A percentile compares a stretch with the other conserved stretches of the same genome.
phyloP scores from a whole-genome alignment of 2,113 vertebrate species.

The Limanda limanda region DNA sequence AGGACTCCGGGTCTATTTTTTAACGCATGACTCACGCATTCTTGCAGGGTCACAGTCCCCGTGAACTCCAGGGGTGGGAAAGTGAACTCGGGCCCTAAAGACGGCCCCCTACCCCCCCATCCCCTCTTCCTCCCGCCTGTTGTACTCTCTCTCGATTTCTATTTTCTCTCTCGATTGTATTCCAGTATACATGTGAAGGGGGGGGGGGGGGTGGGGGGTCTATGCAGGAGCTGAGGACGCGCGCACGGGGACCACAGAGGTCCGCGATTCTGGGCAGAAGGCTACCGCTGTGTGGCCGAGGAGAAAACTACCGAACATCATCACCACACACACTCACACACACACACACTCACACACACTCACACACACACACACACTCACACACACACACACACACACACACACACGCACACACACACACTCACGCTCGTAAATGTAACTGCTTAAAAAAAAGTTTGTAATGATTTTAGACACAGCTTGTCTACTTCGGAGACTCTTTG shows the following conservation, averaged over 20 bases:
- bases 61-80: slow-evolving; percentile 86
- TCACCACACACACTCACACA: background rate
- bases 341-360: too few species aligned
- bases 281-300: slow-evolving; percentile 80
- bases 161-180: slow-evolving; percentile 11
- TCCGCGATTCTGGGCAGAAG: slow-evolving; percentile 59
- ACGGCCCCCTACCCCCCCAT: too few species aligned
- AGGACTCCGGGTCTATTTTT: slow-evolving; percentile 86
- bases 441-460: too few species aligned
- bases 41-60: slow-evolving; percentile 89
- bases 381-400: too few species aligned
- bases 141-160: background rate
- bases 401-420: too few species aligned
- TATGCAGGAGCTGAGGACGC: slow-evolving; percentile 19
- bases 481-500: background rate
- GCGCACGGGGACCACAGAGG: slow-evolving; percentile 20
- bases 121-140: background rate
- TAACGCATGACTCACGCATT: slow-evolving; percentile 92
- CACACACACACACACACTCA: too few species aligned
- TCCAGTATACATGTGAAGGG: background rate
- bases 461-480: too few species aligned
- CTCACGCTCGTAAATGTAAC: too few species aligned
- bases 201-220: background rate
- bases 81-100: slow-evolving; percentile 77
- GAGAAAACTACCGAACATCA: background rate